phyloP scores from a whole-genome alignment of 2,888 invertebrate genomes.

The Hypena proboscidalis region DNA sequence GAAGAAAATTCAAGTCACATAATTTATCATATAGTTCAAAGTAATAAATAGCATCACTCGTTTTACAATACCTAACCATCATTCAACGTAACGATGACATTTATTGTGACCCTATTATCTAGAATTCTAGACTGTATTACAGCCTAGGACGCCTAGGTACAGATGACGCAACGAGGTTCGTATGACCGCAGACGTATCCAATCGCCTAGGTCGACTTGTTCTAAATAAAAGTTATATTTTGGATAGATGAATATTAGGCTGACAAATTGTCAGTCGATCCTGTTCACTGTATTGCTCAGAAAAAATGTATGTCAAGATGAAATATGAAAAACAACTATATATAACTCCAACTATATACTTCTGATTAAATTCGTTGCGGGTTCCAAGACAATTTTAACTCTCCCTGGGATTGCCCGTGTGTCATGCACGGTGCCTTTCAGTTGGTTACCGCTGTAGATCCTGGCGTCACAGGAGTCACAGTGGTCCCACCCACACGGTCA shows the following conservation, averaged over 20 bases:
- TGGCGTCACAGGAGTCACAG: too few relatives aligned
- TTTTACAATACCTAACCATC: neutral
- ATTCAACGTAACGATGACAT: neutral
- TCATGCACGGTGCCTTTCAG: too few relatives aligned
- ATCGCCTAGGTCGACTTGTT: constrained; percentile 28
- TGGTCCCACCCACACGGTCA: too few relatives aligned
- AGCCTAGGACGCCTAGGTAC: neutral
- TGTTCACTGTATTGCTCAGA: too few relatives aligned
- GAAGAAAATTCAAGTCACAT: neutral
- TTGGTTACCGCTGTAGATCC: too few relatives aligned
- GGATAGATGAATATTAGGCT: neutral
- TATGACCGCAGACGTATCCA: constrained; percentile 38
- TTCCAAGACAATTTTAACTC: too few relatives aligned
- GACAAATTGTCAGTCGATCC: neutral
- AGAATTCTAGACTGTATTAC: neutral
- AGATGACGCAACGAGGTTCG: constrained; percentile 13
- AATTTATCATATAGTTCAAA: neutral
- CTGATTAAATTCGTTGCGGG: too few relatives aligned
- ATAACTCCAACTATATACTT: too few relatives aligned
- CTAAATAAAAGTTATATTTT: constrained; percentile 9
- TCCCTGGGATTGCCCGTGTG: too few relatives aligned
- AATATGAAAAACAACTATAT: too few relatives aligned
- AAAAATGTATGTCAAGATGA: too few relatives aligned
- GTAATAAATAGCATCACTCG: too few relatives aligned
- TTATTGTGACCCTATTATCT: constrained; percentile 4